A percentile compares a stretch with the other conserved stretches of the same genome.
These are phyloP conservation scores for Sebastes kiyomatsui DNA, from an alignment of 2,797 vertebrate species.

Conservation along the genomic window DNA sequence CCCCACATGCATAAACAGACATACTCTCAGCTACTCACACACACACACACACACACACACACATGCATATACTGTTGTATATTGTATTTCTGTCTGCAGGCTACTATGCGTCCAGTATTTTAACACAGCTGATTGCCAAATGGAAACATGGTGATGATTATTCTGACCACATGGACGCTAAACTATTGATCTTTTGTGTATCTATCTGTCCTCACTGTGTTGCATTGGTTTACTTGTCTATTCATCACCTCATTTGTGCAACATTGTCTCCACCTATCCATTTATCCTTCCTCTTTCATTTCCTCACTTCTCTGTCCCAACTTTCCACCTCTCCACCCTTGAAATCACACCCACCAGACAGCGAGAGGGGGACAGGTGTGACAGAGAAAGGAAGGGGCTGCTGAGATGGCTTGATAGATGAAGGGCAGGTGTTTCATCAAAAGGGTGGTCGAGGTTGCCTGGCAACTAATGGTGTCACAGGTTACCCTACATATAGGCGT, in stretches of 20 bases:
- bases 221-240: background rate
- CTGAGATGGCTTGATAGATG: slow-evolving; percentile 39
- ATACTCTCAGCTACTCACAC: background rate
- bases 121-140: slow-evolving; percentile 10
- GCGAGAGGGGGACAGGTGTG: slow-evolving; percentile 39
- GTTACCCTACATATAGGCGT: slow-evolving; percentile 28
- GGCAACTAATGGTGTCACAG: slow-evolving; percentile 62
- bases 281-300: background rate
- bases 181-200: slow-evolving; percentile 16
- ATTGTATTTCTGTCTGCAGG: slow-evolving; percentile 5
- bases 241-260: slow-evolving; percentile 14
- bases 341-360: slow-evolving; percentile 19
- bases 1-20: background rate
- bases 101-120: background rate
- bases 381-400: slow-evolving; percentile 13
- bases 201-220: background rate
- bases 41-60: too few species aligned
- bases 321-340: background rate
- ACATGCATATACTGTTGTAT: background rate
- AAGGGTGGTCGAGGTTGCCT: slow-evolving; percentile 50
- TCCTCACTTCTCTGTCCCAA: background rate
- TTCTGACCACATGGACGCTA: slow-evolving; percentile 14
- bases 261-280: background rate
- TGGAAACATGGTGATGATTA: slow-evolving; percentile 41
- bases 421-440: slow-evolving; percentile 57